Percentiles rank a stretch among this genome's conserved stretches.
These are phyloP conservation scores for Fundulus diaphanus DNA, from an alignment of 2,797 vertebrate species.

Conservation along the genomic window DNA sequence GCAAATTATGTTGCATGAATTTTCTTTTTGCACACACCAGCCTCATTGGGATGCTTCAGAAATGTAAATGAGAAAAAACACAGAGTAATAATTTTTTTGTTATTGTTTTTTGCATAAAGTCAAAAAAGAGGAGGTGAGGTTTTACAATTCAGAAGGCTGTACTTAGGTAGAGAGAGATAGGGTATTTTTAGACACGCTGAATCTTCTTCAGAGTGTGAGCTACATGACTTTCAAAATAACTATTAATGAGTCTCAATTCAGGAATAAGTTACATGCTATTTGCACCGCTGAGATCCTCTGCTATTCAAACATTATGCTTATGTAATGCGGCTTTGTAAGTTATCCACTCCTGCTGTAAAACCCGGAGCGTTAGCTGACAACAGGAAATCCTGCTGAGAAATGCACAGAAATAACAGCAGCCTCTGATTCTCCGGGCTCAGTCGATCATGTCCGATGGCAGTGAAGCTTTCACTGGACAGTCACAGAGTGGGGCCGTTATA, in stretches of 20 bases:
- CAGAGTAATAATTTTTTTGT: not conserved
- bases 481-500: conserved; percentile 60
- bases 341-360: conserved; percentile 45
- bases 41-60: not conserved
- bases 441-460: conserved; percentile 54
- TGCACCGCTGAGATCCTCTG: conserved; percentile 11
- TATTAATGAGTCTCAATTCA: conserved; percentile 20
- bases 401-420: conserved; percentile 55
- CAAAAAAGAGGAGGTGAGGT: not conserved
- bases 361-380: conserved; percentile 41
- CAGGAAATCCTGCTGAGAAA: conserved; percentile 67
- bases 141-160: not conserved
- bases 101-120: not conserved
- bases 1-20: not conserved
- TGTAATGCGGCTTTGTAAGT: conserved; percentile 46
- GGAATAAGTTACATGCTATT: conserved; percentile 26
- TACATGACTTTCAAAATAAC: not conserved
- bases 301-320: conserved; percentile 26
- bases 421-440: conserved; percentile 43
- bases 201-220: conserved; percentile 29
- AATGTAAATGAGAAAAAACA: not conserved
- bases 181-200: conserved; percentile 10
- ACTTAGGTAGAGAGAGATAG: not conserved
- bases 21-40: not conserved
- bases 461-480: conserved; percentile 61